These are phyloP conservation scores for Oxygymnocypris stewartii DNA, from an alignment of 2,113 vertebrate species.

Conservation along the genomic window DNA sequence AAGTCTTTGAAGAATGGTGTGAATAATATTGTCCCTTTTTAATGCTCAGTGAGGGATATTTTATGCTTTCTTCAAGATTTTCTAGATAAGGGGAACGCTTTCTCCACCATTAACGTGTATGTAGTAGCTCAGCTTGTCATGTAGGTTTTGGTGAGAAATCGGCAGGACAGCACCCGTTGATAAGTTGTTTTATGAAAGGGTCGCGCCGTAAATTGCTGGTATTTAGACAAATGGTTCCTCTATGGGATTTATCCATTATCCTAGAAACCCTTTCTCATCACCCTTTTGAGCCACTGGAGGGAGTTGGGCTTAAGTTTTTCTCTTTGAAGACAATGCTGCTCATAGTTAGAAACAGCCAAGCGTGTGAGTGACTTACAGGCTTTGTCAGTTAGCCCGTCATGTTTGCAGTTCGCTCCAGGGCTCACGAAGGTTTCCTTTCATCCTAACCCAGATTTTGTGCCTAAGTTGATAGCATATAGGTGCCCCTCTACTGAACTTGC, in stretches of 20 bases:
- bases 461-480: too few relatives aligned
- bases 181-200: neutral
- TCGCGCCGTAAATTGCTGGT: neutral
- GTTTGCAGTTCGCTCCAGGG: too few relatives aligned
- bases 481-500: too few relatives aligned
- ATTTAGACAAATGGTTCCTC: neutral
- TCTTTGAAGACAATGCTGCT: neutral
- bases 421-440: too few relatives aligned
- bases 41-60: neutral
- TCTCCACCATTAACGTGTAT: conserved; percentile 28
- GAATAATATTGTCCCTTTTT: neutral
- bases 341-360: too few relatives aligned
- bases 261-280: neutral
- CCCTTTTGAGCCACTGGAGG: conserved; percentile 10
- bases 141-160: conserved; percentile 18
- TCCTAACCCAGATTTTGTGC: too few relatives aligned
- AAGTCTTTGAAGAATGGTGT: neutral
- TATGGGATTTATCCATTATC: neutral
- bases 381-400: too few relatives aligned
- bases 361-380: too few relatives aligned
- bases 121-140: conserved; percentile 32
- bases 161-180: too few relatives aligned
- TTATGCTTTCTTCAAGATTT: neutral
- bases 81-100: conserved; percentile 3
- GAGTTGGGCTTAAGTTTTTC: neutral